Percentiles rank a stretch among this genome's conserved stretches.
These are phyloP conservation scores for Lomographa bimaculata DNA, from an alignment of 2,888 invertebrate genomes.

Conservation along the genomic window DNA sequence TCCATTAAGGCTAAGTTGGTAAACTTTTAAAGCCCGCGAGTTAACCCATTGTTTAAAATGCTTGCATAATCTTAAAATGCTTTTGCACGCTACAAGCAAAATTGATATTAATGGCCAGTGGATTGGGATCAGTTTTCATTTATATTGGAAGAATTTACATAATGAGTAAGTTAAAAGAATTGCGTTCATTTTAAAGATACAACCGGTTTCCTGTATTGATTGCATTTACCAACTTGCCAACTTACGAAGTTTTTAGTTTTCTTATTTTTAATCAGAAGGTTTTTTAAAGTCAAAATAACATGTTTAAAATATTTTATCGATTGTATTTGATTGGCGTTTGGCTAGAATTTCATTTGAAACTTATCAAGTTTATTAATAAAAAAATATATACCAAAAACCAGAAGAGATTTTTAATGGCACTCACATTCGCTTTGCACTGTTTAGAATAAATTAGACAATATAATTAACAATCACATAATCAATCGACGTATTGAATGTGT, in stretches of 20 bases:
- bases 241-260: not conserved
- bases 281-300: too few relatives aligned
- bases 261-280: not conserved
- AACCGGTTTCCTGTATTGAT: slow-evolving; percentile 28
- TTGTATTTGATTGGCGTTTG: too few relatives aligned
- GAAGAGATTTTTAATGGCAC: too few relatives aligned
- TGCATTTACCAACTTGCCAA: slow-evolving; percentile 10
- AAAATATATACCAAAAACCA: too few relatives aligned
- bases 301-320: too few relatives aligned
- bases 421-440: too few relatives aligned
- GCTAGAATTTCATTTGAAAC: too few relatives aligned
- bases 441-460: too few relatives aligned
- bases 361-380: too few relatives aligned
- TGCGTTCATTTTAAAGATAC: slow-evolving; percentile 40
- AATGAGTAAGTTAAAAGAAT: slow-evolving; percentile 56
- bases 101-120: slow-evolving; percentile 44
- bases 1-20: too few relatives aligned
- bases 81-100: slow-evolving; percentile 29
- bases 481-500: too few relatives aligned
- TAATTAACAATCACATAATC: too few relatives aligned
- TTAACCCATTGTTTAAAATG: slow-evolving; percentile 19
- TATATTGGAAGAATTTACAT: slow-evolving; percentile 48
- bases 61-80: slow-evolving; percentile 28
- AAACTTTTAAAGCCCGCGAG: slow-evolving; percentile 15
- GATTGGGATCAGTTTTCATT: slow-evolving; percentile 47